Percentiles rank a stretch among this genome's conserved stretches.
Evolutionary conservation across 2,888 invertebrate genomes (phyloP).

Genomic region (Thysanoteuthis rhombus): DNA sequence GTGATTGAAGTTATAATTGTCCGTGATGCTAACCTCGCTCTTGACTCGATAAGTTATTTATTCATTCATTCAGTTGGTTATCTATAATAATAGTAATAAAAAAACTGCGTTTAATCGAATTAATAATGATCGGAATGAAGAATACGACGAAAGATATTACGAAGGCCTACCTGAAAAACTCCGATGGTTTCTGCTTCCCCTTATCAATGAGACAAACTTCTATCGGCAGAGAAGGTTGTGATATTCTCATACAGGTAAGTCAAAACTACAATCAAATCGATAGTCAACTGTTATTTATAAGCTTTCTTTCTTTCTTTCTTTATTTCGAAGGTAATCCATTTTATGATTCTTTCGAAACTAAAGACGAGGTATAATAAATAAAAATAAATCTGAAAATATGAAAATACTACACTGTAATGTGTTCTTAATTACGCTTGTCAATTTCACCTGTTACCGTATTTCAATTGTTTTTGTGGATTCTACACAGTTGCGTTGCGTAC

Average conservation of each 20-base stretch:
- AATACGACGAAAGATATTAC: constrained; percentile 31
- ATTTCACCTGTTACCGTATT: too few relatives aligned
- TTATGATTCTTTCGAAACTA: not conserved
- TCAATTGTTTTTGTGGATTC: too few relatives aligned
- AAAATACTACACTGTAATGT: too few relatives aligned
- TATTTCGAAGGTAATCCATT: too few relatives aligned
- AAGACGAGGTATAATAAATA: too few relatives aligned
- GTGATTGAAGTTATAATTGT: not conserved
- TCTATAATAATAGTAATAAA: too few relatives aligned
- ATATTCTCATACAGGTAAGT: constrained; percentile 65
- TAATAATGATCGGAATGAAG: not conserved
- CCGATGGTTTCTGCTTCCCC: constrained; percentile 59
- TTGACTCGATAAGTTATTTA: not conserved
- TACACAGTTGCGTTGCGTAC: too few relatives aligned
- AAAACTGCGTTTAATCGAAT: not conserved
- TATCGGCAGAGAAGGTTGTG: constrained; percentile 67
- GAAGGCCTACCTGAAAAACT: constrained; percentile 63
- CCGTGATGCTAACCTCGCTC: not conserved
- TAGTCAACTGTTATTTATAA: not conserved
- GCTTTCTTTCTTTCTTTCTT: not conserved
- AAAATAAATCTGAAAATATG: too few relatives aligned
- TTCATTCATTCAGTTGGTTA: not conserved
- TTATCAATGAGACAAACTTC: constrained; percentile 67
- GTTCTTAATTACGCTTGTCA: too few relatives aligned
- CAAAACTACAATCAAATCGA: not conserved